Evolutionary conservation across 2,797 vertebrate species (phyloP).

Genomic region (Hyperoplus lanceolatus): DNA sequence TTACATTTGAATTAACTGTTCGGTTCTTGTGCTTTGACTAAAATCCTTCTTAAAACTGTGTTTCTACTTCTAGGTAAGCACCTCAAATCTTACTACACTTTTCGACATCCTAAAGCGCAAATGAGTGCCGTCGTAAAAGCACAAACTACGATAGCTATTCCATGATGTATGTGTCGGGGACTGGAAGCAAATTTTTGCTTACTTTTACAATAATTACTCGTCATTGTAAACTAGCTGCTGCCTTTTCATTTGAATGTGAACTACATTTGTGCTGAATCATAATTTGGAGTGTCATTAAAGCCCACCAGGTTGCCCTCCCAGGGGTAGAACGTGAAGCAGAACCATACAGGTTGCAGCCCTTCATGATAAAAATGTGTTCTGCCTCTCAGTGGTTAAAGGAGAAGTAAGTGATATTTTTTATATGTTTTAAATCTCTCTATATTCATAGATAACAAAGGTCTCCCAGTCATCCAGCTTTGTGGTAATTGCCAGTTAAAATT

Average conservation of each 20-base stretch:
- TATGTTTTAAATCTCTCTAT: too few species aligned
- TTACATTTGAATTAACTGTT: slow-evolving; percentile 12
- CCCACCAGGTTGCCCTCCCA: not conserved
- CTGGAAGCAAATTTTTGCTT: not conserved
- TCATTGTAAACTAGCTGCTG: not conserved
- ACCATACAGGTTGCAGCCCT: too few species aligned
- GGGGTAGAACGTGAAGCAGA: too few species aligned
- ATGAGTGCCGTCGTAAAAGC: not conserved
- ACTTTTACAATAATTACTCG: not conserved
- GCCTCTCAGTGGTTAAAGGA: too few species aligned
- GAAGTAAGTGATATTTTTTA: too few species aligned
- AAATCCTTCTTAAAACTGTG: slow-evolving; percentile 1
- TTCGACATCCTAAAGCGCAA: not conserved
- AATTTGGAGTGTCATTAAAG: not conserved
- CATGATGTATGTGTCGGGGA: not conserved
- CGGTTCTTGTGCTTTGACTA: not conserved
- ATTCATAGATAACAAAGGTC: too few species aligned
- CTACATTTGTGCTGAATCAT: not conserved
- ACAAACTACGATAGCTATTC: not conserved
- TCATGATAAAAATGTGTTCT: too few species aligned
- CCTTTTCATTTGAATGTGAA: not conserved
- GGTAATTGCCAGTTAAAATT: too few species aligned
- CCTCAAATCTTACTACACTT: not conserved
- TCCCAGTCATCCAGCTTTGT: too few species aligned
- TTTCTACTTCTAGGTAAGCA: not conserved